Base-by-base conservation (phyloP, 2,888 invertebrate species). In the Dasypogon diadema region DNA sequence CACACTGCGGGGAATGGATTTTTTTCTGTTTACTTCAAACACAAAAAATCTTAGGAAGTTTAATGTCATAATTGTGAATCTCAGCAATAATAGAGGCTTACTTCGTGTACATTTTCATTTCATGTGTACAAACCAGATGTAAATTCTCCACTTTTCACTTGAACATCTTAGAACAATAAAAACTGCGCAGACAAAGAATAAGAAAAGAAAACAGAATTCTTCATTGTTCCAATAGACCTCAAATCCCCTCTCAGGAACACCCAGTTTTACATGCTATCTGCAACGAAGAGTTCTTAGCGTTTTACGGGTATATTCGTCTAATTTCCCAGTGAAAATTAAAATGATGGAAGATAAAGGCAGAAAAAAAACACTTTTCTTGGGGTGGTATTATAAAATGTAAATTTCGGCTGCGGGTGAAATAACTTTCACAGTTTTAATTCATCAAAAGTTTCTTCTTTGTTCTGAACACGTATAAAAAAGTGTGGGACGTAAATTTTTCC, bases 81-180 rank as follows among this genome's bases (percentile, higher is more conserved):
- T 30, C 8, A 8, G 4, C 30, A 30, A 30, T 30, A 30, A 30
- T 30, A 8, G 30, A 8, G 8, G 8, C 30, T 30, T 5, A 30
- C 3, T 5, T 30, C 30, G 8, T 30, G 30, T 8, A 42, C 42
- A 42, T 12, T 42, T 42, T n/a, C n/a, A 42, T 6, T 42, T 42
- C 12, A 34, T 12, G 21, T 60, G 60, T 60, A 37, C 18, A 2
- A 21, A 37, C n/a, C 60, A 60, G 37, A 60, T 37, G 60, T 30
- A 60, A 18, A 34, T 21, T 18, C 60, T 60, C n/a, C 34, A 60
- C 60, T 37, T 60, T 37, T 21, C 18, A 34, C 60, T 34, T 37
- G 37, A 60, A 60, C 42, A 26, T 60, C 37, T 42, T 60, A 60
- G 60, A 37, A 60, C 60, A 60, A 60, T 60, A 4, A 37, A 37